Evolutionary conservation across 2,888 invertebrate species (phyloP).

Genomic region (Hedya salicella): DNA sequence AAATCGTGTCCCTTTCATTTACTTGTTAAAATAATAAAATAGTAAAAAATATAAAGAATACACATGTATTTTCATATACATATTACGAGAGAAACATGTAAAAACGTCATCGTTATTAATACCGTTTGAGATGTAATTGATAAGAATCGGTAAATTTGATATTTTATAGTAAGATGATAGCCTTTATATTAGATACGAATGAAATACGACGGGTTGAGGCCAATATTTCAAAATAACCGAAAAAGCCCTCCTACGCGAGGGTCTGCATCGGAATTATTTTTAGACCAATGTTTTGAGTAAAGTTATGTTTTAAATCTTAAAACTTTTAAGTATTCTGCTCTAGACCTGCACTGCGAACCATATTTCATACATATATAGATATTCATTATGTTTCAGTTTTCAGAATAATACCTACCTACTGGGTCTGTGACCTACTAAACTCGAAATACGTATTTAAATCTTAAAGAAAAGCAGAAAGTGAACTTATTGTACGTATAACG

Average conservation of each 20-base stretch:
- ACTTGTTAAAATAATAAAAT: too few relatives aligned
- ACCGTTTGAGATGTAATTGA: constrained; percentile 15
- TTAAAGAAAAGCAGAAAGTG: too few relatives aligned
- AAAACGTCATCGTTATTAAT: constrained; percentile 8
- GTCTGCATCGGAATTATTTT: constrained; percentile 23
- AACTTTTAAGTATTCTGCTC: too few relatives aligned
- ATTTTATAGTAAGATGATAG: constrained; percentile 40
- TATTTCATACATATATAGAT: too few relatives aligned
- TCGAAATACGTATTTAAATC: too few relatives aligned
- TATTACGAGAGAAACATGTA: neutral
- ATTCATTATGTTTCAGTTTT: too few relatives aligned
- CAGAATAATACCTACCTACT: too few relatives aligned
- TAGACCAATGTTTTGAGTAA: constrained; percentile 14
- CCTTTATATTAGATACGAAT: constrained; percentile 29
- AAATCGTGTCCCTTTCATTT: too few relatives aligned
- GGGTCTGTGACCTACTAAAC: too few relatives aligned
- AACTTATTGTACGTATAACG: too few relatives aligned
- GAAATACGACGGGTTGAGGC: constrained; percentile 28
- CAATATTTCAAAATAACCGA: constrained; percentile 37
- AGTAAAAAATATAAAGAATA: too few relatives aligned
- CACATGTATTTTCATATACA: neutral
- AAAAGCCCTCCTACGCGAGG: constrained; percentile 23
- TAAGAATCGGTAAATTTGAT: constrained; percentile 40
- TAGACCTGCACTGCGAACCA: too few relatives aligned
- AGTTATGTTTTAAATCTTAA: neutral